Conservation (phyloP, 2,113 vertebrate genomes). For the Charina bottae region DNA sequence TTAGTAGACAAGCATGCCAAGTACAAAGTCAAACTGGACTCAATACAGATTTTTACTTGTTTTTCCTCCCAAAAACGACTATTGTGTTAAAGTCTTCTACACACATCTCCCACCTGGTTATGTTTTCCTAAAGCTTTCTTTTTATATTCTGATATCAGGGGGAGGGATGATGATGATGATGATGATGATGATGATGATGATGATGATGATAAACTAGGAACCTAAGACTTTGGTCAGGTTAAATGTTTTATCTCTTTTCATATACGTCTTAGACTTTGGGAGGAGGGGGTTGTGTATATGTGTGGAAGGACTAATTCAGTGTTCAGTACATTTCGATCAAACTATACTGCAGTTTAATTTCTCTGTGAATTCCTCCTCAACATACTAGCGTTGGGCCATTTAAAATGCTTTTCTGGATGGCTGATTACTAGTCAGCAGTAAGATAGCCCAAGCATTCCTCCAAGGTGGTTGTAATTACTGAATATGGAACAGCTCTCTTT, state of each 20-base stretch:
- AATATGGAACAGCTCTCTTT: background rate
- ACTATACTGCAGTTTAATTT: background rate
- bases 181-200: background rate
- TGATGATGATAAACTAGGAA: background rate
- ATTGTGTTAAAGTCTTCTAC: conserved; percentile 10
- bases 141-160: background rate
- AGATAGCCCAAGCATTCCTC: conserved; percentile 1
- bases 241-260: background rate
- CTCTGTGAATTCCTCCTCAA: background rate
- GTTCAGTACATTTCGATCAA: background rate
- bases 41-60: background rate
- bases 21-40: background rate
- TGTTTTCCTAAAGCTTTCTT: conserved; percentile 21
- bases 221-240: background rate
- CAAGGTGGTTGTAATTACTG: background rate
- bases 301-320: background rate
- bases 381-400: background rate
- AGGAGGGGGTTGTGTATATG: background rate
- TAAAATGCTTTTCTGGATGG: conserved; percentile 16
- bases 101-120: conserved; percentile 4
- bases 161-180: background rate
- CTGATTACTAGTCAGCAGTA: background rate
- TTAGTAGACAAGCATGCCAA: conserved; percentile 57
- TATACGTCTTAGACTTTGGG: background rate
- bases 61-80: conserved; percentile 7